These are phyloP conservation scores for Drosophila mayri DNA, from an alignment of 1,140 invertebrate species.

Conservation along the genomic window DNA sequence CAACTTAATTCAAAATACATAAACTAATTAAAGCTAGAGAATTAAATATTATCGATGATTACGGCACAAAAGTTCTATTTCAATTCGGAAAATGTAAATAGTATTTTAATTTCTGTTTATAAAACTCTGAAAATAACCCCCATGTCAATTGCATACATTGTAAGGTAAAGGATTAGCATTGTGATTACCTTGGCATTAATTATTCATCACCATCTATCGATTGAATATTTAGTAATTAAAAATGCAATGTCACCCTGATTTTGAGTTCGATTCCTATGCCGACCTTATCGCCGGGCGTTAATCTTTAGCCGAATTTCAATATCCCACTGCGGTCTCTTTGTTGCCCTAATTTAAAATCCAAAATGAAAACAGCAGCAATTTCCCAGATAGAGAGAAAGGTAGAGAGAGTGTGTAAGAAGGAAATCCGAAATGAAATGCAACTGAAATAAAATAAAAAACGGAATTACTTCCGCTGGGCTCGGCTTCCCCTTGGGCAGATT, in stretches of 20 bases:
- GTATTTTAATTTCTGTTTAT: neutral
- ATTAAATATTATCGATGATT: neutral
- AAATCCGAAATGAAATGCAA: constrained; percentile 32
- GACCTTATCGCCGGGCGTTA: constrained; percentile 32
- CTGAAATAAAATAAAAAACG: constrained; percentile 53
- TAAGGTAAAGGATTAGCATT: neutral
- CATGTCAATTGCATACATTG: neutral
- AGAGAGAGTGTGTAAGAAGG: no score
- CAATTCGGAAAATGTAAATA: neutral
- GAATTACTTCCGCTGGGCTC: constrained; percentile 66
- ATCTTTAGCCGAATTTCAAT: constrained; percentile 61
- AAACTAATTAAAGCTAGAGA: neutral
- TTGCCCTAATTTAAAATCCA: constrained; percentile 74
- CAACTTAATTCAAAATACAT: neutral
- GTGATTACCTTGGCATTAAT: constrained; percentile 19
- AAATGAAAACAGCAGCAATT: constrained; percentile 26
- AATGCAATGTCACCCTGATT: constrained; percentile 63
- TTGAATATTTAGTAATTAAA: constrained; percentile 32
- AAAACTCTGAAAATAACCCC: neutral
- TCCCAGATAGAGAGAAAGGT: neutral
- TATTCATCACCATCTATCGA: constrained; percentile 21
- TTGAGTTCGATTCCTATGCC: constrained; percentile 18
- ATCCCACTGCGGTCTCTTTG: constrained; percentile 65
- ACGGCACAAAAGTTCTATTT: neutral
- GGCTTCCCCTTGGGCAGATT: constrained; percentile 36